Conservation (phyloP, 2,113 vertebrate species). For the Tragelaphus buxtoni region DNA sequence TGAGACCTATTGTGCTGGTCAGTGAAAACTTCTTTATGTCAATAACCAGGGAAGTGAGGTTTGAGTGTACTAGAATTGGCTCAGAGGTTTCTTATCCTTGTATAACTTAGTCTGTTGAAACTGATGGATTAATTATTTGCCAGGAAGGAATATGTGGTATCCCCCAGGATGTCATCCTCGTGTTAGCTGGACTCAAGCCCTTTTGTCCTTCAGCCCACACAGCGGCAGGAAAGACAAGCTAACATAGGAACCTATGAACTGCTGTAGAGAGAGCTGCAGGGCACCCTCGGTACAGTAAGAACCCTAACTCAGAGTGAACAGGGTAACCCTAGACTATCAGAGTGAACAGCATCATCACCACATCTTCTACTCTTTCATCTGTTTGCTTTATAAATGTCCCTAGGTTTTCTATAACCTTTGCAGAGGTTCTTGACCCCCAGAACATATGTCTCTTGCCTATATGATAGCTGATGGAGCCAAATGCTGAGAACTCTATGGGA, state of each 20-base stretch:
- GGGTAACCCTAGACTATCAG: background rate
- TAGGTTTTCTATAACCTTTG: background rate
- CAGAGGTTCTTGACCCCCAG: background rate
- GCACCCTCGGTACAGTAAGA: background rate
- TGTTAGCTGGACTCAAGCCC: background rate
- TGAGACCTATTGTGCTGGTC: background rate
- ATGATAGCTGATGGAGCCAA: background rate
- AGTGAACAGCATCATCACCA: background rate
- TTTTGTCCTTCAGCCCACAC: conserved; percentile 36
- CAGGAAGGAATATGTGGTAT: background rate
- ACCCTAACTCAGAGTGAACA: background rate
- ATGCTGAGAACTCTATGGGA: background rate
- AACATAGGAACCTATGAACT: conserved; percentile 11
- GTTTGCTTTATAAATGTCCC: background rate
- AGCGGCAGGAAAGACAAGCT: background rate
- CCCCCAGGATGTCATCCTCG: background rate
- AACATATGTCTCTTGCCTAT: background rate
- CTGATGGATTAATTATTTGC: background rate
- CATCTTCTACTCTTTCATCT: background rate
- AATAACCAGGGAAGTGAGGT: background rate
- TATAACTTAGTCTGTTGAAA: background rate
- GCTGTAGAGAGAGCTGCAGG: background rate
- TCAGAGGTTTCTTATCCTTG: background rate
- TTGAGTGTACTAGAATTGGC: background rate
- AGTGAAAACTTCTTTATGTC: background rate